phyloP scores from a whole-genome alignment of 2,888 invertebrate species.

The Drosophila algonquin region DNA sequence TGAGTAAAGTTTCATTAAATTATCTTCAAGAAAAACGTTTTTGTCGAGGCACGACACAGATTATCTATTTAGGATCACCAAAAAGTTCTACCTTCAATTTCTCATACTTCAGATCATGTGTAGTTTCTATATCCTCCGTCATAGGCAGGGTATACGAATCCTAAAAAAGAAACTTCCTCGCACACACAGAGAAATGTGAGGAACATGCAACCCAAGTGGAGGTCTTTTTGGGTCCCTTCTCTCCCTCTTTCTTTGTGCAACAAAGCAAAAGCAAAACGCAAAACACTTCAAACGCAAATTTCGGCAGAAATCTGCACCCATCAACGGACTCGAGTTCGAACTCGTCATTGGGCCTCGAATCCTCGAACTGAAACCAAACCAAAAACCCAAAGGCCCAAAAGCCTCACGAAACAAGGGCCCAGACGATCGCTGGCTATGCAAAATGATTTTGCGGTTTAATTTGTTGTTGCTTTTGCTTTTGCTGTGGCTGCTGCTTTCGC shows the following conservation, averaged over 20 bases:
- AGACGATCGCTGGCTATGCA: slow-evolving; percentile 63
- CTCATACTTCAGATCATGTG: not conserved
- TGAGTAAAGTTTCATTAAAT: too few relatives aligned
- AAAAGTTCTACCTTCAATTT: too few relatives aligned
- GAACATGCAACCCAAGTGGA: slow-evolving; percentile 35
- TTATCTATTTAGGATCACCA: too few relatives aligned
- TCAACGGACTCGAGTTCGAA: slow-evolving; percentile 61
- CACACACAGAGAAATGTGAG: slow-evolving; percentile 43
- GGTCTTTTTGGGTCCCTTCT: not conserved
- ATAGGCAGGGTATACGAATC: not conserved
- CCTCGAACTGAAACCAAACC: not conserved
- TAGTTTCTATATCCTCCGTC: not conserved
- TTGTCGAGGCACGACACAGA: too few relatives aligned
- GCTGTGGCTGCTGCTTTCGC: too few relatives aligned
- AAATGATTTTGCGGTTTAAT: slow-evolving; percentile 74
- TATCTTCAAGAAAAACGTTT: too few relatives aligned
- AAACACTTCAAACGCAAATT: slow-evolving; percentile 76
- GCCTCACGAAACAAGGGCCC: not conserved
- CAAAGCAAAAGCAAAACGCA: slow-evolving; percentile 54
- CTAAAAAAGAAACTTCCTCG: not conserved
- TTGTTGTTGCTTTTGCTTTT: slow-evolving; percentile 65
- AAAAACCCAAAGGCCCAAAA: slow-evolving; percentile 12
- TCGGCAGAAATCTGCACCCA: slow-evolving; percentile 81
- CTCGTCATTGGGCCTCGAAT: slow-evolving; percentile 54
- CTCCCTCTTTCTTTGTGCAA: slow-evolving; percentile 8